phyloP scores from a whole-genome alignment of 2,797 vertebrate genomes.

The Acrocephalus scirpaceus region DNA sequence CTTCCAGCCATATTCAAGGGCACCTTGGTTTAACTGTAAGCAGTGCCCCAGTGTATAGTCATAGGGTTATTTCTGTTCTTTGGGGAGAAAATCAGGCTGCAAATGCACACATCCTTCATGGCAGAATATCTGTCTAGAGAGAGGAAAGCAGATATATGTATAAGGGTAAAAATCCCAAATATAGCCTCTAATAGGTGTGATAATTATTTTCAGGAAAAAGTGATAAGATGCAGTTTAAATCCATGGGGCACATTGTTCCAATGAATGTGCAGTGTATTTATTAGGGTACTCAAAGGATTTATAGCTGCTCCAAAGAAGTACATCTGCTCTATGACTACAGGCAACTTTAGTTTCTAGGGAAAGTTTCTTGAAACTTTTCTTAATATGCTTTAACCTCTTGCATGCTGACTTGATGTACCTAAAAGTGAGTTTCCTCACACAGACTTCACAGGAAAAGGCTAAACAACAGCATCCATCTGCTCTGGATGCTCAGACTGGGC shows the following conservation, averaged over 20 bases:
- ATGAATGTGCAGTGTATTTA: constrained; percentile 51
- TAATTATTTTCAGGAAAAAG: constrained; percentile 69
- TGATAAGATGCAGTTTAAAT: constrained; percentile 56
- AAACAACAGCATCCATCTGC: neutral
- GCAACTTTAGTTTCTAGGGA: constrained; percentile 38
- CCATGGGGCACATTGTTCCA: constrained; percentile 56
- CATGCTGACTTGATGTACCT: neutral
- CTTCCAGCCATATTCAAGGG: constrained; percentile 43
- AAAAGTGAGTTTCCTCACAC: neutral
- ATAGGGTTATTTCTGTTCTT: constrained; percentile 50
- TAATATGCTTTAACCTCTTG: constrained; percentile 47
- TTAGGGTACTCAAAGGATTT: constrained; percentile 63
- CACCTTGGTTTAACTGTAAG: constrained; percentile 49
- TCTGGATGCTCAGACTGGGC: neutral
- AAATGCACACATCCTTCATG: constrained; percentile 48
- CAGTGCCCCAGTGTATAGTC: constrained; percentile 21
- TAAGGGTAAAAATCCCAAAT: constrained; percentile 54
- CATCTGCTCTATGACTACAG: constrained; percentile 58
- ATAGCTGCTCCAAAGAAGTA: constrained; percentile 40
- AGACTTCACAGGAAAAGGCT: neutral
- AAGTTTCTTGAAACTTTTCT: constrained; percentile 28
- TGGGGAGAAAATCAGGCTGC: constrained; percentile 52
- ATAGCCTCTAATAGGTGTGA: constrained; percentile 59
- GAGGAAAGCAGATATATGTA: constrained; percentile 40
- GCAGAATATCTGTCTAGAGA: constrained; percentile 54